A percentile compares a stretch with the other conserved stretches of the same genome.
Evolutionary conservation across 1,140 invertebrate genomes (phyloP).

Genomic region (Drosophila insularis): DNA sequence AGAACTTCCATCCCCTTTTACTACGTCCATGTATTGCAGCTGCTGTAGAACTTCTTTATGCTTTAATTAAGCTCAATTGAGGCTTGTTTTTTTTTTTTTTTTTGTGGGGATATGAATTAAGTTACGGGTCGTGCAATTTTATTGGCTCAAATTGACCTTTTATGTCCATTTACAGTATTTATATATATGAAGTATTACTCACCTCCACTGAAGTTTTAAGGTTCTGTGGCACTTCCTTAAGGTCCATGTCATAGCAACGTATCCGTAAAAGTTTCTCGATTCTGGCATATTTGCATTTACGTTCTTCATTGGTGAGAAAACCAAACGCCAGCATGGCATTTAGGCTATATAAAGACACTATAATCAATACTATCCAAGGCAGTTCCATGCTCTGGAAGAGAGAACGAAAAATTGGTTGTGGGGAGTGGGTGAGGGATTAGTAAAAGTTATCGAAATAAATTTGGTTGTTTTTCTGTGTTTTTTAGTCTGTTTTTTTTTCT

Average conservation of each 20-base stretch:
- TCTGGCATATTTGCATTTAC: constrained; percentile 83
- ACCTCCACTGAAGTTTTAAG: constrained; percentile 84
- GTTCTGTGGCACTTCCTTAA: constrained; percentile 83
- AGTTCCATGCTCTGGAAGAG: constrained; percentile 71
- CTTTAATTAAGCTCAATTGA: constrained; percentile 79
- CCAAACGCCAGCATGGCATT: constrained; percentile 58
- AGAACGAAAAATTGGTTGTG: background rate
- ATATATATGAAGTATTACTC: constrained; percentile 42
- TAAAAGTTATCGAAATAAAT: background rate
- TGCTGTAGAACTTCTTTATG: constrained; percentile 62
- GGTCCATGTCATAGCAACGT: constrained; percentile 83
- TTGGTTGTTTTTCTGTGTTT: background rate
- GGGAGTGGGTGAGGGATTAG: too few species aligned
- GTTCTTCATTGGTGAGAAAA: constrained; percentile 54
- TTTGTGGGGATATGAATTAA: constrained; percentile 49
- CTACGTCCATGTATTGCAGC: constrained; percentile 9
- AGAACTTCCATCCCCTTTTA: too few species aligned
- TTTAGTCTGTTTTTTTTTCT: constrained; percentile 8
- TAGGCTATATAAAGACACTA: constrained; percentile 54
- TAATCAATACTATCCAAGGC: constrained; percentile 59
- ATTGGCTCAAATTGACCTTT: constrained; percentile 51
- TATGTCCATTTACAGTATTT: constrained; percentile 10
- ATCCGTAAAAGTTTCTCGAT: constrained; percentile 84
- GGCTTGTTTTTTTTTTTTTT: constrained; percentile 26
- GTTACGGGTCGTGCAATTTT: constrained; percentile 52